Conservation (phyloP, 2,797 vertebrate species). For the Echiichthys vipera region DNA sequence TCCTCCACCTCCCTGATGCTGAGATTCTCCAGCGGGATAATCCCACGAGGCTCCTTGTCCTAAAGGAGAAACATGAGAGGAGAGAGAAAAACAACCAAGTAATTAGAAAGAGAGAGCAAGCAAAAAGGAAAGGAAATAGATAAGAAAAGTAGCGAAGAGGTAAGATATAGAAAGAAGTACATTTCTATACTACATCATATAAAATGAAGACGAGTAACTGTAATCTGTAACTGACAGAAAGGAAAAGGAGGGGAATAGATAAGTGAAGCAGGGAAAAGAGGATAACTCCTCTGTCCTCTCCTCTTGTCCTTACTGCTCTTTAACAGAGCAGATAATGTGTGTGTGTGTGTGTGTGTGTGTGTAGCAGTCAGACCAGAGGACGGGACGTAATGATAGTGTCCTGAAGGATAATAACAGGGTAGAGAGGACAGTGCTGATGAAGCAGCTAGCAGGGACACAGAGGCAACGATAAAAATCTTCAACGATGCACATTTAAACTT, state of each 20-base stretch:
- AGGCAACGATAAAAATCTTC: conserved; percentile 42
- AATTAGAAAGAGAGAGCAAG: background rate
- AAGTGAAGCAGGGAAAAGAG: background rate
- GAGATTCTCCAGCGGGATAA: conserved; percentile 96
- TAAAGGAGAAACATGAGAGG: conserved; percentile 59
- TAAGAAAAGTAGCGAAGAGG: background rate
- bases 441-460: conserved; percentile 53
- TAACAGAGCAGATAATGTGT: conserved; percentile 45
- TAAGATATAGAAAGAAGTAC: background rate
- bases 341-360: conserved; percentile 21
- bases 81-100: conserved; percentile 24
- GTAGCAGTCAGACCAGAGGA: conserved; percentile 63
- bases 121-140: background rate
- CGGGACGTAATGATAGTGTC: conserved; percentile 68
- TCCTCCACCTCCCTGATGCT: conserved; percentile 98
- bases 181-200: background rate
- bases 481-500: background rate
- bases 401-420: conserved; percentile 72
- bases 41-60: conserved; percentile 98
- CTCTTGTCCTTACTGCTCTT: conserved; percentile 26
- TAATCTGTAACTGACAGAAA: background rate
- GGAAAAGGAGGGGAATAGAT: background rate
- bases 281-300: conserved; percentile 2
- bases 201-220: background rate
- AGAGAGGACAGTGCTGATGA: conserved; percentile 68